phyloP scores from a whole-genome alignment of 2,888 invertebrate genomes.

The Amiota communis region DNA sequence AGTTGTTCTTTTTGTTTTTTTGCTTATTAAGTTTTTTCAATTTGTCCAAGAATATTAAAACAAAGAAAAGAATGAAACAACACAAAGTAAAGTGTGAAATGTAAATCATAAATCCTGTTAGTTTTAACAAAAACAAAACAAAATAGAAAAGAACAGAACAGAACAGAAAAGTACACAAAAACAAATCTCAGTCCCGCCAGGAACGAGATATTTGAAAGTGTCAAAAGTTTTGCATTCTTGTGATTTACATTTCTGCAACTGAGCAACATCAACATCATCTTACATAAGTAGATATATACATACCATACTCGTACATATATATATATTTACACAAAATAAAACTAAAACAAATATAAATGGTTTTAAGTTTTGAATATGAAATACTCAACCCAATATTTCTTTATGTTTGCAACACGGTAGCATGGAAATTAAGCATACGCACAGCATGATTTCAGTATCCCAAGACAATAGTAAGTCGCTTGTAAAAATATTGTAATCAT shows the following conservation, averaged over 20 bases:
- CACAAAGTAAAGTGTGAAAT: conserved; percentile 3
- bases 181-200: too few species aligned
- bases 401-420: too few species aligned
- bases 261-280: background rate
- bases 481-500: too few species aligned
- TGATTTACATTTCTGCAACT: conserved; percentile 56
- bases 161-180: too few species aligned
- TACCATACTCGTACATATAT: too few species aligned
- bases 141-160: too few species aligned
- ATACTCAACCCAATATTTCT: too few species aligned
- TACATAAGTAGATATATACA: conserved; percentile 10
- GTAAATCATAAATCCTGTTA: conserved; percentile 16
- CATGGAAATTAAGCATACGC: too few species aligned
- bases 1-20: too few species aligned
- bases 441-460: too few species aligned
- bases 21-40: conserved; percentile 27
- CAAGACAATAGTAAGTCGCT: too few species aligned
- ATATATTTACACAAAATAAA: conserved; percentile 27
- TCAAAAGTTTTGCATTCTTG: conserved; percentile 67
- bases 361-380: too few species aligned
- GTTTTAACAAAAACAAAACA: background rate
- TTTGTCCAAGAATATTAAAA: conserved; percentile 30
- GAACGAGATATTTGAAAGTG: conserved; percentile 48
- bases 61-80: background rate
- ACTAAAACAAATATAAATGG: conserved; percentile 2